Evolutionary conservation across 2,888 invertebrate genomes (phyloP).

Genomic region (Lypha dubia): DNA sequence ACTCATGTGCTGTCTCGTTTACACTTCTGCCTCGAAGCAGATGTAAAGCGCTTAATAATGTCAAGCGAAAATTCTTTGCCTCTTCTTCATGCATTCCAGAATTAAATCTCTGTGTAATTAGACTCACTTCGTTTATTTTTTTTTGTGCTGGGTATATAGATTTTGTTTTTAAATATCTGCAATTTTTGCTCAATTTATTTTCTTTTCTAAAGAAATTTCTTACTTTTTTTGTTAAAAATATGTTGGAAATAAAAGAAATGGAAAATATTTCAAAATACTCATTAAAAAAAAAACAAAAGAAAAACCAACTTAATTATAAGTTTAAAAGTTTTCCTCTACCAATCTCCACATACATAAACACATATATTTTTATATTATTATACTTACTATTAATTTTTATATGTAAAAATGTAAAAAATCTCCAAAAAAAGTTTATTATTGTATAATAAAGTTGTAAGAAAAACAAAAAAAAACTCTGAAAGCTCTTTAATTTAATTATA

Average conservation of each 20-base stretch:
- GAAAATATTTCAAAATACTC: slow-evolving; percentile 69
- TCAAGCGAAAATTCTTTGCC: neutral
- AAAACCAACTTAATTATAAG: slow-evolving; percentile 56
- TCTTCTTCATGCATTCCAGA: neutral
- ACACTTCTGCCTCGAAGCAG: too few relatives aligned
- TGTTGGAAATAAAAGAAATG: slow-evolving; percentile 18
- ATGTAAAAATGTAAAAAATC: slow-evolving; percentile 71
- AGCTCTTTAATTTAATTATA: slow-evolving; percentile 46
- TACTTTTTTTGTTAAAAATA: slow-evolving; percentile 29
- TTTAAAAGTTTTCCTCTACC: slow-evolving; percentile 64
- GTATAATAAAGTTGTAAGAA: slow-evolving; percentile 71
- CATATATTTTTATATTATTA: slow-evolving; percentile 60
- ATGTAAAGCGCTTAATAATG: too few relatives aligned
- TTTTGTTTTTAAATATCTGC: slow-evolving; percentile 7
- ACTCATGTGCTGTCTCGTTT: too few relatives aligned
- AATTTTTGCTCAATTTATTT: slow-evolving; percentile 29
- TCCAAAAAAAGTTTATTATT: slow-evolving; percentile 68
- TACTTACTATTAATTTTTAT: slow-evolving; percentile 67
- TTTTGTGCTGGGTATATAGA: neutral
- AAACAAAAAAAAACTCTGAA: slow-evolving; percentile 50
- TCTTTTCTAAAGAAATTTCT: slow-evolving; percentile 23
- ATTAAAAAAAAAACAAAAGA: slow-evolving; percentile 45
- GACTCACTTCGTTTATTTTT: too few relatives aligned
- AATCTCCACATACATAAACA: slow-evolving; percentile 52
- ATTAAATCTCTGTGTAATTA: neutral